Evolutionary conservation across 2,888 invertebrate species (phyloP).

Genomic region (Torymus auratus): DNA sequence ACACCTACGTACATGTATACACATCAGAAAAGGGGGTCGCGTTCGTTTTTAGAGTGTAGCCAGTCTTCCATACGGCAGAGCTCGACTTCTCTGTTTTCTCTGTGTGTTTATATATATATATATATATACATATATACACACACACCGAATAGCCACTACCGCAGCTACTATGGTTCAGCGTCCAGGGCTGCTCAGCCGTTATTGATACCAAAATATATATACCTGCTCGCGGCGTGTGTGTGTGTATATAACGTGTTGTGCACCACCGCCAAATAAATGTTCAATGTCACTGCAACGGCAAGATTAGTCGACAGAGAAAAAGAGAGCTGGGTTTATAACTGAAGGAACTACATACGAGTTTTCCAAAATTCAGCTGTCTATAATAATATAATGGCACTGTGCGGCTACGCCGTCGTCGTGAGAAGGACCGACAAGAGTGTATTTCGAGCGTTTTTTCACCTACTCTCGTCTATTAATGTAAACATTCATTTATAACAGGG

Average conservation of each 20-base stretch:
- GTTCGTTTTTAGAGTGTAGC: conserved; percentile 61
- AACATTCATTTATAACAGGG: too few relatives aligned
- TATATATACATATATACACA: not conserved
- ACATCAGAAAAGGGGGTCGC: conserved; percentile 44
- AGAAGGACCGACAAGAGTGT: too few relatives aligned
- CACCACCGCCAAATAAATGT: conserved; percentile 57
- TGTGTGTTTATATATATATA: conserved; percentile 4
- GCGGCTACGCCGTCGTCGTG: too few relatives aligned
- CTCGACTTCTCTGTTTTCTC: conserved; percentile 49
- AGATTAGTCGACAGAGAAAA: conserved; percentile 57
- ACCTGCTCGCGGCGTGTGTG: too few relatives aligned
- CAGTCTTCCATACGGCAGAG: conserved; percentile 59
- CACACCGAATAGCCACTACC: conserved; percentile 21
- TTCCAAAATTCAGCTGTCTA: too few relatives aligned
- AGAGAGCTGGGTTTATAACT: conserved; percentile 5
- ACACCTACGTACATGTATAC: too few relatives aligned
- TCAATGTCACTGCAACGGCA: conserved; percentile 61
- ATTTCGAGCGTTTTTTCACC: too few relatives aligned
- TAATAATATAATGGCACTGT: too few relatives aligned
- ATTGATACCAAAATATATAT: conserved; percentile 46
- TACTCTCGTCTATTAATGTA: too few relatives aligned
- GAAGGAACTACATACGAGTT: too few relatives aligned
- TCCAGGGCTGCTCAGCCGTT: conserved; percentile 58
- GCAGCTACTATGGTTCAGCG: conserved; percentile 58
- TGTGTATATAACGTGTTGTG: conserved; percentile 38